Conservation (phyloP, 2,797 vertebrate genomes). For the Oryzias dopingdopingensis region DNA sequence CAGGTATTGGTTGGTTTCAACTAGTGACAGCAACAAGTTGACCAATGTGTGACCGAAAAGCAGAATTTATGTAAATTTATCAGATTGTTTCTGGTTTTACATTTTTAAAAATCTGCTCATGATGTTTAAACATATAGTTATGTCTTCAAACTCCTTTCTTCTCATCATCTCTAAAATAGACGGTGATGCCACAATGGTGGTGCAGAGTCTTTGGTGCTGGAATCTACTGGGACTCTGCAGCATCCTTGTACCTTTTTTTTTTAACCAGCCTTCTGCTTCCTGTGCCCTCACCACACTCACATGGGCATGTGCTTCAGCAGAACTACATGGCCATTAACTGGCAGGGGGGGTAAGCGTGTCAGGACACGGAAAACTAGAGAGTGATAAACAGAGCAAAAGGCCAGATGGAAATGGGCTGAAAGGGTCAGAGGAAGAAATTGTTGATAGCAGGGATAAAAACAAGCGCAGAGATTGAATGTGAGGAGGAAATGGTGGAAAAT, state of each 20-base stretch:
- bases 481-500: conserved; percentile 24
- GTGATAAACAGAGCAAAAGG: conserved; percentile 7
- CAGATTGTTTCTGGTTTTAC: too few relatives aligned
- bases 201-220: conserved; percentile 25
- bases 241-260: conserved; percentile 14
- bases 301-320: conserved; percentile 38
- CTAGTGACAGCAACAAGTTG: too few relatives aligned
- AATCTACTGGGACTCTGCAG: conserved; percentile 14
- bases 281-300: conserved; percentile 8
- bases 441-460: conserved; percentile 26
- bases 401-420: conserved; percentile 17
- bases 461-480: conserved; percentile 20
- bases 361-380: neutral
- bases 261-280: conserved; percentile 21
- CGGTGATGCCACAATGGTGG: conserved; percentile 11
- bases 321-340: conserved; percentile 37
- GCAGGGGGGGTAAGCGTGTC: neutral
- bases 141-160: too few relatives aligned
- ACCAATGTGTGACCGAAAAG: too few relatives aligned
- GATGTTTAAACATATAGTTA: too few relatives aligned
- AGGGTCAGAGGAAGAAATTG: conserved; percentile 33
- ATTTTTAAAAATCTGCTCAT: too few relatives aligned
- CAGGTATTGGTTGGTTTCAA: too few relatives aligned
- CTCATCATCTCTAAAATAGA: too few relatives aligned
- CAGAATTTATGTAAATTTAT: too few relatives aligned